Conservation (phyloP, 2,797 vertebrate species). For the Acridotheres tristis region DNA sequence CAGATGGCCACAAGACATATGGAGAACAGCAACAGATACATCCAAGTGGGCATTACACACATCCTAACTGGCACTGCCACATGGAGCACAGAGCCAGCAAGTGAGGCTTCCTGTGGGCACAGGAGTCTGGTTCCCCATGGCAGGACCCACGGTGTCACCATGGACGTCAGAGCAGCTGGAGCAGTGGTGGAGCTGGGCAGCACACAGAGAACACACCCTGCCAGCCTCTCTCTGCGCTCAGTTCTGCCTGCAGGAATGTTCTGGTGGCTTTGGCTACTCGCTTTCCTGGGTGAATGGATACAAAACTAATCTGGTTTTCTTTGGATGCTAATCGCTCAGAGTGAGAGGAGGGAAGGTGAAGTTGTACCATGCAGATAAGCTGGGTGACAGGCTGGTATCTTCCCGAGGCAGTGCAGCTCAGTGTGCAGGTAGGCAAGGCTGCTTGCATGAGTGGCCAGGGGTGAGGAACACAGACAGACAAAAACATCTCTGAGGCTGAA, state of each 20-base stretch:
- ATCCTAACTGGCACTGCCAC: neutral
- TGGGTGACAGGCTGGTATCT: neutral
- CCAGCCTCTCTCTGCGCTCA: neutral
- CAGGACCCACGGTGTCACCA: rapidly evolving
- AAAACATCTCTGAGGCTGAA: neutral
- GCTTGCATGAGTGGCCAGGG: neutral
- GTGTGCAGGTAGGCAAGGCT: neutral
- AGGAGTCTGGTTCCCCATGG: neutral
- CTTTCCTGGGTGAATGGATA: neutral
- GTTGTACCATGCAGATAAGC: neutral
- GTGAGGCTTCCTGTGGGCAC: neutral
- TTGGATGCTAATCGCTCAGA: neutral
- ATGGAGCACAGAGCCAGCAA: neutral
- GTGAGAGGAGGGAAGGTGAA: neutral
- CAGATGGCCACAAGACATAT: neutral
- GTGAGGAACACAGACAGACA: neutral
- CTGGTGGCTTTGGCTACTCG: neutral
- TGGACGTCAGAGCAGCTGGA: neutral
- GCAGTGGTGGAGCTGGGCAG: neutral
- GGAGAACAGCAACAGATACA: neutral
- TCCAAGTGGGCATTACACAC: neutral
- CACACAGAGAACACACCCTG: neutral
- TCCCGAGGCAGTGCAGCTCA: neutral
- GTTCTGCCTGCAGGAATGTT: neutral
- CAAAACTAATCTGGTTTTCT: neutral